Conservation (phyloP, 2,888 invertebrate species). For the Cheilosia impressa region DNA sequence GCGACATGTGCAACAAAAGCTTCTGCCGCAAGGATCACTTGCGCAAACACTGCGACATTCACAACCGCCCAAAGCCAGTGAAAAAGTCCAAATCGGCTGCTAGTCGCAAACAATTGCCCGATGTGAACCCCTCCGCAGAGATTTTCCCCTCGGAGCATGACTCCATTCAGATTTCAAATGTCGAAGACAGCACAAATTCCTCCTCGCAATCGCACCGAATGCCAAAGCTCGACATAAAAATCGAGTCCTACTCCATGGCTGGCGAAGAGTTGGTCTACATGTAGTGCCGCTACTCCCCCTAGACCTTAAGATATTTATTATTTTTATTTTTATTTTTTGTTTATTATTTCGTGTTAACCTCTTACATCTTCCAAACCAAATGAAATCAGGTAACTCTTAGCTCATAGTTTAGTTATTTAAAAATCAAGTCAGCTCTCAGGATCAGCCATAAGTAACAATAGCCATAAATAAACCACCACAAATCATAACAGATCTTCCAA, state of each 20-base stretch:
- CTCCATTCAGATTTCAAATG: constrained; percentile 46
- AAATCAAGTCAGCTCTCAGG: constrained; percentile 36
- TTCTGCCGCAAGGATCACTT: constrained; percentile 96
- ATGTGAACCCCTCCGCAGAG: constrained; percentile 73
- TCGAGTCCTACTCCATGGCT: constrained; percentile 51
- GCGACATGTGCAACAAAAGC: constrained; percentile 92
- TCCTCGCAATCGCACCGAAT: constrained; percentile 33
- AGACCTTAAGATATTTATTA: constrained; percentile 58
- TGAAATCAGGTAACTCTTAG: constrained; percentile 59
- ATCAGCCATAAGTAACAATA: constrained; percentile 52
- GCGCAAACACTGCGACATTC: constrained; percentile 93
- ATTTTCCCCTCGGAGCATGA: constrained; percentile 37
- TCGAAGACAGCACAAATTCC: constrained; percentile 58
- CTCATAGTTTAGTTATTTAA: constrained; percentile 29
- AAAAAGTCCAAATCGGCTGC: constrained; percentile 52
- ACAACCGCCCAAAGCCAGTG: constrained; percentile 84
- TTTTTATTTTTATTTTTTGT: constrained; percentile 22
- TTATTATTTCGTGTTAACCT: constrained; percentile 54
- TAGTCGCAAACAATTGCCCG: constrained; percentile 38
- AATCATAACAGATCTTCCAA: constrained; percentile 47
- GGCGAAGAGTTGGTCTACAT: constrained; percentile 57
- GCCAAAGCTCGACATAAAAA: constrained; percentile 62
- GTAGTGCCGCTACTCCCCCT: constrained; percentile 14
- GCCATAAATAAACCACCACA: constrained; percentile 27
- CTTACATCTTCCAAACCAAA: constrained; percentile 58